Percentiles rank a stretch among this genome's conserved stretches.
Conservation (phyloP, 2,113 vertebrate genomes). For the Turnix velox region DNA sequence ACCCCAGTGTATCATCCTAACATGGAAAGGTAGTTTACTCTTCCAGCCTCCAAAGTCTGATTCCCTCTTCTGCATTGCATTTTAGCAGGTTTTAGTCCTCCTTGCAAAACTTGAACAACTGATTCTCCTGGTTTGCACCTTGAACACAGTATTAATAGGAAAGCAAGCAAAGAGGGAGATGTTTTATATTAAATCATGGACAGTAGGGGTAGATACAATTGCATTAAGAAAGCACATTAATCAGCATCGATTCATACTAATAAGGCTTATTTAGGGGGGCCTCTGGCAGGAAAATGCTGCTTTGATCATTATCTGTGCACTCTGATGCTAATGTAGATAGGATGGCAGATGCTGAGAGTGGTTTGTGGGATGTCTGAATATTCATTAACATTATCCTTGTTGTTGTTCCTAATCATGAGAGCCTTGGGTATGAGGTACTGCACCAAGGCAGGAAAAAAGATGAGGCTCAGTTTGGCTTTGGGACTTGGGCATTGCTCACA, state of each 20-base stretch:
- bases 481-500: not conserved
- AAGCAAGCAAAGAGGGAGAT: not conserved
- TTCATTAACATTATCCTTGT: slow-evolving; percentile 42
- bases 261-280: slow-evolving; percentile 42
- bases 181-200: not conserved
- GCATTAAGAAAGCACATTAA: slow-evolving; percentile 45
- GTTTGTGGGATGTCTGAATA: slow-evolving; percentile 60
- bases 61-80: not conserved
- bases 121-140: not conserved
- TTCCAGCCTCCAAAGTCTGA: not conserved
- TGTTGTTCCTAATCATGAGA: slow-evolving; percentile 37
- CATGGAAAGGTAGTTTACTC: not conserved
- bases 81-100: not conserved
- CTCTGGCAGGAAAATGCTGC: slow-evolving; percentile 58
- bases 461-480: slow-evolving; percentile 30
- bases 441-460: not conserved
- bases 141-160: not conserved
- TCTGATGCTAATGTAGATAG: slow-evolving; percentile 47
- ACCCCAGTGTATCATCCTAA: not conserved
- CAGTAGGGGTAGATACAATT: slow-evolving; percentile 31
- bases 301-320: slow-evolving; percentile 58
- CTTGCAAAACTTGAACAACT: not conserved
- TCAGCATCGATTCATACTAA: slow-evolving; percentile 45
- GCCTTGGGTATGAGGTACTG: not conserved
- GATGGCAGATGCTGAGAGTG: slow-evolving; percentile 40